These are phyloP conservation scores for Spodoptera litura DNA, from an alignment of 1,140 invertebrate genomes.

Conservation along the genomic window DNA sequence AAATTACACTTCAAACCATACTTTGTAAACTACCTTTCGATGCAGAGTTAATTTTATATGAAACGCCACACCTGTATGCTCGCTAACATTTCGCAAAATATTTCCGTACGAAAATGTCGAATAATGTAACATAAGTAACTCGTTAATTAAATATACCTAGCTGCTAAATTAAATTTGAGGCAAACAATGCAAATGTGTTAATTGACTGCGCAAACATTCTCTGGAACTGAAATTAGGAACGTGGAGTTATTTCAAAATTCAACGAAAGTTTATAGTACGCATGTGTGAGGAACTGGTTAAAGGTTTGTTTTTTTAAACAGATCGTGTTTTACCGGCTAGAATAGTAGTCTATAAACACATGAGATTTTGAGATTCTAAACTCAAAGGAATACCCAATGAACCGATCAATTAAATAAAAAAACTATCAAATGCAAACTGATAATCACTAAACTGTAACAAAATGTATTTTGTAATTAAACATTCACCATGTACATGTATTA, in stretches of 20 bases:
- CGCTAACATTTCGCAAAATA: not conserved
- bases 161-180: not conserved
- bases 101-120: not conserved
- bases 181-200: conserved; percentile 12
- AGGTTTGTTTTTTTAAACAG: not conserved
- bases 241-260: not conserved
- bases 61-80: not conserved
- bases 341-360: not conserved
- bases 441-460: no score
- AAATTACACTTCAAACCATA: conserved; percentile 6
- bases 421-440: no score
- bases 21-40: conserved; percentile 20
- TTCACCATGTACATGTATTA: no score
- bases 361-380: no score
- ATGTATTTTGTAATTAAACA: no score
- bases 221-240: not conserved
- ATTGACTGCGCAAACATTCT: conserved; percentile 4
- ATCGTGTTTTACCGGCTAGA: not conserved
- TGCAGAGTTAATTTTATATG: conserved; percentile 20
- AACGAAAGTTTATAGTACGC: no score
- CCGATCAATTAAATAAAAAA: no score
- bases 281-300: no score
- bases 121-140: conserved; percentile 11
- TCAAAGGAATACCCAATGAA: no score
- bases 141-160: conserved; percentile 17